Evolutionary conservation across 2,888 invertebrate genomes (phyloP), one percentile per base, ranked within the genome.

Genomic region (Iphiclides podalirius): DNA sequence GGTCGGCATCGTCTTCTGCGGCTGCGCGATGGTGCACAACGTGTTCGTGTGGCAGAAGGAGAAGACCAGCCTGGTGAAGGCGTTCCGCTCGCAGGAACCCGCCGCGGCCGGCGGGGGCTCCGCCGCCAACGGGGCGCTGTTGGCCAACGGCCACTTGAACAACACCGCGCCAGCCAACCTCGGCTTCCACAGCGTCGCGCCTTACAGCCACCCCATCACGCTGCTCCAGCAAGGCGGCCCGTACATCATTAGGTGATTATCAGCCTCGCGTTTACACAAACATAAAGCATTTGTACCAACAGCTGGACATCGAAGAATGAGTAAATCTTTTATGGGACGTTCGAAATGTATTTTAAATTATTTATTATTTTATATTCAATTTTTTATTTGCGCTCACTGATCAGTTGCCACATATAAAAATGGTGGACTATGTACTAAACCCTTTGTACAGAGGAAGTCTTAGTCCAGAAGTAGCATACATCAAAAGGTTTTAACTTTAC

Each of bases 31-130:
- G 93, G 95, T 97, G 12, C 97, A 98, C 87, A 97, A 97, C 81
- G 96, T 96, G 9, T 97, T 96, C 79, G 94, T 97, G 40, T 98
- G 97, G 97, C 96, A 97, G 81, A 94, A 93, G 75, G 95, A 95
- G 77, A 96, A 96, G 83, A 96, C 95, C 0, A 95, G 94, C 62
- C 92, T 95, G 44, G 95, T 95, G 20, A 93, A 93, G 66, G 93
- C 93, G 6, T 72, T 90, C 28, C 61, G 88, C 26, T 63, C 72
- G 33, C 82, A 78, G 52, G 85, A 82, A 2, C n/a, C 28, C 20
- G 61, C 68, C 0, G 61, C 63, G 0, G 54, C 73, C 0, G 67
- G 67, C 1, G 76, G 71, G 37, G 50, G 81, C 56, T 80, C 83
- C 52, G 70, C 76, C 1, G 80, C 86, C 2, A 78, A 88, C 50